Evolutionary conservation across 1,140 invertebrate species (phyloP).

Genomic region (Antheraea mylitta): DNA sequence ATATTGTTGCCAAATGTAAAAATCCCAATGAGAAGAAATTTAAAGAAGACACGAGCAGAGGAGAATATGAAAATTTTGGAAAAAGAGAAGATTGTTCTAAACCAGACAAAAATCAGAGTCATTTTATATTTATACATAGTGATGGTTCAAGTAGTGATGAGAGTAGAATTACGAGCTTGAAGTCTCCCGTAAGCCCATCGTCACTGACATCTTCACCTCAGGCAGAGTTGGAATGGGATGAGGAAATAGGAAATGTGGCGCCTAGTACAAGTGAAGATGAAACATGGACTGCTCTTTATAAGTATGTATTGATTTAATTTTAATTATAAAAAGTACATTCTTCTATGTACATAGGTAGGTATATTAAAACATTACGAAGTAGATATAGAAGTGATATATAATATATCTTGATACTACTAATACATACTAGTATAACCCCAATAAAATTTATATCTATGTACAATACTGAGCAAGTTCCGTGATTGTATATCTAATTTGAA

Average conservation of each 20-base stretch:
- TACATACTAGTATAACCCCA: too few relatives aligned
- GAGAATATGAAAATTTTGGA: constrained; percentile 26
- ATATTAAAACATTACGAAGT: too few relatives aligned
- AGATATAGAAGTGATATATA: too few relatives aligned
- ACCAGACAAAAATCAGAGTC: constrained; percentile 58
- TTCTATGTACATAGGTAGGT: too few relatives aligned
- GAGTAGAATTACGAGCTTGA: constrained; percentile 44
- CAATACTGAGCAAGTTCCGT: too few relatives aligned
- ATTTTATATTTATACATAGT: constrained; percentile 66
- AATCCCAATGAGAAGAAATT: constrained; percentile 47
- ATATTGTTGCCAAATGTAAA: constrained; percentile 58
- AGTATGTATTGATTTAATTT: constrained; percentile 38
- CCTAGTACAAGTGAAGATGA: constrained; percentile 71
- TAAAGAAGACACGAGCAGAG: constrained; percentile 28
- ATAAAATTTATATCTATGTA: too few relatives aligned
- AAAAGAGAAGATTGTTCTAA: constrained; percentile 28
- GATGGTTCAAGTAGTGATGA: constrained; percentile 68
- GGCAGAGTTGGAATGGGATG: constrained; percentile 71
- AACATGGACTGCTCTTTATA: constrained; percentile 69
- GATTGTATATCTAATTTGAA: too few relatives aligned
- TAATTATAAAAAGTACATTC: not conserved
- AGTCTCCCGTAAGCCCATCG: constrained; percentile 45
- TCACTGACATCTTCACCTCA: constrained; percentile 50
- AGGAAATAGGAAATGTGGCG: constrained; percentile 62
- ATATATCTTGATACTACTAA: too few relatives aligned